Conservation (phyloP, 1,140 invertebrate genomes). For the Drosophila takahashii region DNA sequence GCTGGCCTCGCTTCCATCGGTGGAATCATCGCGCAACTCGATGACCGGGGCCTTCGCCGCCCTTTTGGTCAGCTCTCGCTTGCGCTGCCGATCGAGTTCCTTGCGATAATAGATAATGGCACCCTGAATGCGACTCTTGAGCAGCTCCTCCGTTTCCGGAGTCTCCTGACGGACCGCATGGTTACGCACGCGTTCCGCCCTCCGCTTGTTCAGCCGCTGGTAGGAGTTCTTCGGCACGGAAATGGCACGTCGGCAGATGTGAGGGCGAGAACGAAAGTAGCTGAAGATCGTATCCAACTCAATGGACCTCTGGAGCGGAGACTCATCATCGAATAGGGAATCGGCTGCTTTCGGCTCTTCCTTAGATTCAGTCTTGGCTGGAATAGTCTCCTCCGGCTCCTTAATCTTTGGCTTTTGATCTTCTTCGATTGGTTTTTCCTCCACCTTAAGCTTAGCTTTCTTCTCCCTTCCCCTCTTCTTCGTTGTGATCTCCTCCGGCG, state of each 20-base stretch:
- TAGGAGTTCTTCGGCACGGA: slow-evolving; percentile 62
- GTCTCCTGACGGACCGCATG: slow-evolving; percentile 29
- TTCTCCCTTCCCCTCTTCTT: slow-evolving; percentile 55
- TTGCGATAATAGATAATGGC: slow-evolving; percentile 53
- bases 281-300: slow-evolving; percentile 52
- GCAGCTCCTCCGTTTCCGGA: slow-evolving; percentile 18
- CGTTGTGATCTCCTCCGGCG: slow-evolving; percentile 32
- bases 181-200: slow-evolving; percentile 8
- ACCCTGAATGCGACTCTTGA: slow-evolving; percentile 35
- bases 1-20: slow-evolving; percentile 33
- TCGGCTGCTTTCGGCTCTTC: neutral
- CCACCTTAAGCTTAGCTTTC: slow-evolving; percentile 10
- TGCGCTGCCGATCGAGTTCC: slow-evolving; percentile 57
- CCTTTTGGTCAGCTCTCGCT: slow-evolving; percentile 14
- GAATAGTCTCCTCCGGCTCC: neutral
- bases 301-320: slow-evolving; percentile 8
- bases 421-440: neutral
- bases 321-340: neutral
- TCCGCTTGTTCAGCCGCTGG: slow-evolving; percentile 51
- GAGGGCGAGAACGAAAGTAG: slow-evolving; percentile 40
- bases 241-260: slow-evolving; percentile 58
- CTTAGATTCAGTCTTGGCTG: slow-evolving; percentile 1
- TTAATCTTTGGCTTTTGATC: neutral
- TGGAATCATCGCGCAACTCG: slow-evolving; percentile 54
- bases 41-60: slow-evolving; percentile 16